phyloP scores from a whole-genome alignment of 2,113 vertebrate genomes.

The Tichodroma muraria region DNA sequence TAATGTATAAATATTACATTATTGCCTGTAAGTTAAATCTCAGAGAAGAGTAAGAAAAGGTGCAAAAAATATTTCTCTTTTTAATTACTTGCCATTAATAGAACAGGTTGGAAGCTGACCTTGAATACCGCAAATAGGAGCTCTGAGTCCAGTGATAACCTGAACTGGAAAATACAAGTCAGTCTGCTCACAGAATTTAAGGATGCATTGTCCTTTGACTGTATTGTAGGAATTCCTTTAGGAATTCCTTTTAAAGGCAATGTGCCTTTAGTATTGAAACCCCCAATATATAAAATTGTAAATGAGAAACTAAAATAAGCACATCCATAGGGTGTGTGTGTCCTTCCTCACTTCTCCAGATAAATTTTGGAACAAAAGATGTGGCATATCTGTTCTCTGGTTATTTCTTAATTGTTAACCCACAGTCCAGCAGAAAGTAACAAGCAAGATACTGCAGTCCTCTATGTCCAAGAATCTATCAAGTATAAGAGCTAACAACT shows the following conservation, averaged over 20 bases:
- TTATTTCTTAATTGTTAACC: not conserved
- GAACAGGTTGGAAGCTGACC: not conserved
- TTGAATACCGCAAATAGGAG: not conserved
- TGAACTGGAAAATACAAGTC: not conserved
- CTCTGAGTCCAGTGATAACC: not conserved
- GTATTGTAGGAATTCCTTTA: not conserved
- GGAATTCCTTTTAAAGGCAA: not conserved
- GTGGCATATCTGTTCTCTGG: not conserved
- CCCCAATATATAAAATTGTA: not conserved
- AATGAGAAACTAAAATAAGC: not conserved
- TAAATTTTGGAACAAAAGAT: not conserved
- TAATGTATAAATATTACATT: too few relatives aligned
- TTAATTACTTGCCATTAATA: not conserved
- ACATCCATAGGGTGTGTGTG: not conserved
- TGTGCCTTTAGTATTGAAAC: not conserved
- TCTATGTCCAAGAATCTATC: not conserved
- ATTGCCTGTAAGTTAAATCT: conserved; percentile 41
- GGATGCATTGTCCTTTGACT: not conserved
- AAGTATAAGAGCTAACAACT: not conserved
- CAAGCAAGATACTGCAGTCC: not conserved
- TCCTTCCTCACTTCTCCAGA: not conserved
- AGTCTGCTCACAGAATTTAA: not conserved
- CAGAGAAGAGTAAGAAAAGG: not conserved
- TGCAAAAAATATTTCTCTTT: not conserved
- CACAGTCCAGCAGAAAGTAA: not conserved